Conservation (phyloP, 2,797 vertebrate species). For the Chaetodon trifasciatus region DNA sequence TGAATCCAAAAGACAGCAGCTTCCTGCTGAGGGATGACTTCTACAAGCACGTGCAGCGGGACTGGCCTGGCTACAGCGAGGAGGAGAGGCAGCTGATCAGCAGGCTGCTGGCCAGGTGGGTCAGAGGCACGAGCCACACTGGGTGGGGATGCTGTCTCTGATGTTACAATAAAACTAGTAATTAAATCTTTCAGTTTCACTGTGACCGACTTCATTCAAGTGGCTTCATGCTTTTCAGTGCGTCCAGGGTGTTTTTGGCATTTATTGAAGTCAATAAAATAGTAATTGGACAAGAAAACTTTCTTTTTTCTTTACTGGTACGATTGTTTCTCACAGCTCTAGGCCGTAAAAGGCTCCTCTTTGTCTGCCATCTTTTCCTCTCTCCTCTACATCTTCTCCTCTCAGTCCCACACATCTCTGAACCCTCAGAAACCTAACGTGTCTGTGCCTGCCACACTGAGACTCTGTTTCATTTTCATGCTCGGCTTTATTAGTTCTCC, state of each 20-base stretch:
- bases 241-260: neutral
- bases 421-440: slow-evolving; percentile 27
- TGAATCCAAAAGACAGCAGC: slow-evolving; percentile 85
- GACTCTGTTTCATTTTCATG: slow-evolving; percentile 19
- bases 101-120: slow-evolving; percentile 83
- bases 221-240: neutral
- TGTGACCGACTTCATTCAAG: neutral
- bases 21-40: slow-evolving; percentile 83
- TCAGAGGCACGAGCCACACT: neutral
- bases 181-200: neutral
- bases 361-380: neutral
- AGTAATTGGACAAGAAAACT: slow-evolving; percentile 4
- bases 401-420: slow-evolving; percentile 20
- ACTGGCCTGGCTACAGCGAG: slow-evolving; percentile 83
- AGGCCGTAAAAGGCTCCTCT: neutral
- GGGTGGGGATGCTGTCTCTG: neutral
- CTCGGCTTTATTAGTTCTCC: neutral
- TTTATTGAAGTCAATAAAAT: neutral
- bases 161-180: neutral
- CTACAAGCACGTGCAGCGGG: slow-evolving; percentile 77
- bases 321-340: slow-evolving; percentile 24
- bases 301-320: slow-evolving; percentile 11
- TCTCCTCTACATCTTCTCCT: slow-evolving; percentile 11
- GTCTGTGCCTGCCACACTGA: slow-evolving; percentile 28
- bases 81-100: slow-evolving; percentile 84